Conservation (phyloP, 2,888 invertebrate species). For the Eugnorisma glareosa region DNA sequence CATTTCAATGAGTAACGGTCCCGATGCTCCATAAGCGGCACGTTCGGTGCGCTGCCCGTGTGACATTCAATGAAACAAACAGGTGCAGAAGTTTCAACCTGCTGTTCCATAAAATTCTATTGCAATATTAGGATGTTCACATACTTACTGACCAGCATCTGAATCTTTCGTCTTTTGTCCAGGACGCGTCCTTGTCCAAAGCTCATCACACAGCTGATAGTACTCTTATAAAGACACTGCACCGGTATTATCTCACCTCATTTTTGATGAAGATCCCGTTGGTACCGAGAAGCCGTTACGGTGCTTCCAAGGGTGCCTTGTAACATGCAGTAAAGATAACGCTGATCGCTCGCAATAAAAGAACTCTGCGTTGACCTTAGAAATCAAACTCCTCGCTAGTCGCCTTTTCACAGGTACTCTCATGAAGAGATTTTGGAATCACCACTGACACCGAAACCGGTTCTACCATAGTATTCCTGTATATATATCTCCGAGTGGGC, state of each 20-base stretch:
- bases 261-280: not conserved
- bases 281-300: not conserved
- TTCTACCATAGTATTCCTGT: not conserved
- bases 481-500: slow-evolving; percentile 6
- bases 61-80: not conserved
- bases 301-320: not conserved
- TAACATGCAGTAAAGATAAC: not conserved
- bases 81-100: slow-evolving; percentile 24
- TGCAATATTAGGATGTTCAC: not conserved
- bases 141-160: not conserved
- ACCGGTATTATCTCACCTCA: not conserved
- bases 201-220: not conserved
- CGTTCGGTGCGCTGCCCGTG: not conserved
- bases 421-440: not conserved
- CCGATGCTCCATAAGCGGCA: slow-evolving; percentile 6
- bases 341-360: not conserved
- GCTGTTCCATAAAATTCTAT: too few relatives aligned
- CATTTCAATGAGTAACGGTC: slow-evolving; percentile 50
- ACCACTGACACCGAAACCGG: not conserved
- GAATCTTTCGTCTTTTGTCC: too few relatives aligned
- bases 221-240: not conserved
- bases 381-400: not conserved
- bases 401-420: not conserved
- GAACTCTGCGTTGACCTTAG: not conserved
- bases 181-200: not conserved